phyloP scores from a whole-genome alignment of 2,888 invertebrate species.

The Athripsodes cinereus region DNA sequence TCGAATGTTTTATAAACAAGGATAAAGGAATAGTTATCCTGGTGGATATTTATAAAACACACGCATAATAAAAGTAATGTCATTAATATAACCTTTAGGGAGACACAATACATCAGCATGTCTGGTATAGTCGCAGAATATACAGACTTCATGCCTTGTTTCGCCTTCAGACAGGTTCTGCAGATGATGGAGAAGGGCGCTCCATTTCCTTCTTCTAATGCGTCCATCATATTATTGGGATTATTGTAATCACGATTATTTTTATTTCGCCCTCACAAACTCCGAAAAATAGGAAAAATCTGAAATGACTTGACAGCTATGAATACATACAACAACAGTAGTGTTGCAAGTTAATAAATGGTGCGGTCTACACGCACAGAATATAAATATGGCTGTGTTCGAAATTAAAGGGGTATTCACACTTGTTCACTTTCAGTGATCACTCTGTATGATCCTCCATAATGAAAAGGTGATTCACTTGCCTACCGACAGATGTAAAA shows the following conservation, averaged over 20 bases:
- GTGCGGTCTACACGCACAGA: background rate
- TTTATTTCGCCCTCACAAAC: background rate
- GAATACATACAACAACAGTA: no score
- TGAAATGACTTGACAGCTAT: no score
- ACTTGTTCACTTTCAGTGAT: no score
- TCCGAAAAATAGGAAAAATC: background rate
- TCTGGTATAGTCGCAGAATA: slow-evolving; percentile 11
- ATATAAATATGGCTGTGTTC: background rate
- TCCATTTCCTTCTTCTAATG: background rate
- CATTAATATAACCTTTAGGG: slow-evolving; percentile 18
- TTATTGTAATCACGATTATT: no score
- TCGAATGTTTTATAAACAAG: no score
- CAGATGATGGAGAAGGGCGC: slow-evolving; percentile 9
- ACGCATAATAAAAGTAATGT: background rate
- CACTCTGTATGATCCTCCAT: no score
- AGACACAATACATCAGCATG: slow-evolving; percentile 21
- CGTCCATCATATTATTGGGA: background rate
- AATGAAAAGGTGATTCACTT: no score
- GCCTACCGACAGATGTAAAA: no score
- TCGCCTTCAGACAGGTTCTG: slow-evolving; percentile 22
- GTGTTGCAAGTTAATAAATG: no score
- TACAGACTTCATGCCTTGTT: slow-evolving; percentile 22
- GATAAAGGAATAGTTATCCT: no score
- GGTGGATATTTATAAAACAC: no score
- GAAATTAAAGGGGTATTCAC: no score